Evolutionary conservation across 2,113 vertebrate genomes (phyloP).

Genomic region (Spilogale gracilis): DNA sequence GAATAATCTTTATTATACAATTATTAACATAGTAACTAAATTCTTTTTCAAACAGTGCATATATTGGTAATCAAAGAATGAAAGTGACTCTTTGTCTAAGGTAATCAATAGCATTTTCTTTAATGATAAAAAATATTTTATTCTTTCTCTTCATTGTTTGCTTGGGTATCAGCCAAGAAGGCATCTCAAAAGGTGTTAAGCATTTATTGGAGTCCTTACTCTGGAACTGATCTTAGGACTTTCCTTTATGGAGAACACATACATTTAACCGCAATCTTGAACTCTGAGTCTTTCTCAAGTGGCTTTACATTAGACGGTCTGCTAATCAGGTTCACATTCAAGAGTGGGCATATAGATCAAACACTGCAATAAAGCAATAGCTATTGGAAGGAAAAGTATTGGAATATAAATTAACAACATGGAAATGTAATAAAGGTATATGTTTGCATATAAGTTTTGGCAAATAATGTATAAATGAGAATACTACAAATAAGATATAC

Average conservation of each 20-base stretch:
- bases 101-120: neutral
- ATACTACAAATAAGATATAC: neutral
- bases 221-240: neutral
- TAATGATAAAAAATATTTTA: neutral
- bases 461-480: neutral
- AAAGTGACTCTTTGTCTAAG: neutral
- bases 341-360: neutral
- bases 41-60: neutral
- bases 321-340: neutral
- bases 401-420: neutral
- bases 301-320: neutral
- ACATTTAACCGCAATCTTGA: neutral
- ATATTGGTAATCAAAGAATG: neutral
- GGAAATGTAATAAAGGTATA: neutral
- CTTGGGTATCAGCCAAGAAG: neutral
- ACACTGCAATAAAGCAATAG: neutral
- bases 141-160: neutral
- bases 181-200: neutral
- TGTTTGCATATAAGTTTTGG: neutral
- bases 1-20: neutral
- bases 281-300: neutral
- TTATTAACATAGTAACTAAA: neutral
- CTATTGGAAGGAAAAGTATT: neutral
- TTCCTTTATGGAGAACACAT: neutral
- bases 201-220: neutral